phyloP scores from a whole-genome alignment of 2,888 invertebrate species.

The Ferdinandea cuprea region DNA sequence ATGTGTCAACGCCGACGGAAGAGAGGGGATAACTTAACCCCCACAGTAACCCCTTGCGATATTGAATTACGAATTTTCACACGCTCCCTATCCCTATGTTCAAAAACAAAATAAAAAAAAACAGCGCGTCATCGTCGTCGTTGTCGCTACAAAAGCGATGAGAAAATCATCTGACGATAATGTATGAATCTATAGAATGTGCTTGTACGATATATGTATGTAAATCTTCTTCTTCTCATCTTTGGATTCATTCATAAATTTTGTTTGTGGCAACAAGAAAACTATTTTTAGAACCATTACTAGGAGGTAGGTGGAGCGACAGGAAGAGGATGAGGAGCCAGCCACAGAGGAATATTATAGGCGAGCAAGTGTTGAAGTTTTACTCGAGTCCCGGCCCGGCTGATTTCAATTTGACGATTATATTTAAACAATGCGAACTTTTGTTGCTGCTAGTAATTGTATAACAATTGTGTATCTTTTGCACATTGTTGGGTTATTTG shows the following conservation, averaged over 20 bases:
- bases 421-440: constrained; percentile 29
- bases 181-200: neutral
- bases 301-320: too few relatives aligned
- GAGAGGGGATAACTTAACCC: constrained; percentile 39
- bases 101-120: neutral
- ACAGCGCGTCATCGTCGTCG: neutral
- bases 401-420: constrained; percentile 42
- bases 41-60: constrained; percentile 50
- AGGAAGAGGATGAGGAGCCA: neutral
- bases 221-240: constrained; percentile 39
- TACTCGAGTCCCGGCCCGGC: constrained; percentile 27
- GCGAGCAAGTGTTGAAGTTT: constrained; percentile 1
- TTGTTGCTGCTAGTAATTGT: constrained; percentile 27
- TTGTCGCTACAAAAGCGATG: neutral
- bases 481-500: neutral
- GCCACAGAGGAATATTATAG: neutral
- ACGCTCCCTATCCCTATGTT: constrained; percentile 48
- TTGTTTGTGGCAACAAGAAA: constrained; percentile 29
- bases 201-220: constrained; percentile 6
- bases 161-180: constrained; percentile 18
- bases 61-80: constrained; percentile 66
- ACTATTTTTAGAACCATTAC: constrained; percentile 53
- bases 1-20: constrained; percentile 6
- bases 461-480: constrained; percentile 22
- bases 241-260: constrained; percentile 65